Base-by-base conservation (phyloP, 1,140 invertebrate genomes). In the Mercenaria mercenaria region DNA sequence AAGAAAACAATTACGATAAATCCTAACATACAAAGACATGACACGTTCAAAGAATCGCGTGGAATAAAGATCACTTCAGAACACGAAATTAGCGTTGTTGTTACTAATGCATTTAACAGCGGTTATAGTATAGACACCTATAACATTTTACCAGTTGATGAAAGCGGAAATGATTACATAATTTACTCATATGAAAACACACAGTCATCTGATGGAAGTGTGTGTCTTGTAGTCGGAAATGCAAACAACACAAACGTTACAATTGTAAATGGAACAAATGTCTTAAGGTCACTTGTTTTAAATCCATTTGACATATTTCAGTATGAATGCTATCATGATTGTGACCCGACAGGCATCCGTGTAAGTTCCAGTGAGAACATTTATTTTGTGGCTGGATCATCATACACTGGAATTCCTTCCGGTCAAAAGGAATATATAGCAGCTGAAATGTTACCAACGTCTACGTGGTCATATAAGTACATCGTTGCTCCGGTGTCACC, bases 101-200 rank as follows among this genome's bases (percentile, higher is more conserved):
- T 74, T 10, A 74, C 69, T n/a, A 74, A 74, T 47, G 69, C 69
- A 74, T 74, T 74, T 41, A 43, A 74, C 37, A 74, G 23, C 26
- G 34, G 2, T 23, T 4, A 74, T 20, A 43, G 11, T n/a, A 41
- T 74, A 23, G 69, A 74, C 41, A 43, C 32, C 20, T 74, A 74
- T 26, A 74, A 41, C 37, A 26, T 74, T 26, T 32, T 74, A 74
- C 69, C 69, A 47, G n/a, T 74, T 4, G 18, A 1, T 39, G 34
- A 26, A 1, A 4, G 39, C 23, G 69, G 69, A 43, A 74, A 74
- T 8, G n/a, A 47, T 6, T 74, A 74, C 39, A 74, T 43, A 1
- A 47, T 74, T 1, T 41, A n/a, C 2, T 43, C 37, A 11, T 74
- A 74, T 43, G 0, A 6, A 23, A n/a, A 26, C 23, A n/a, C 10